phyloP scores from a whole-genome alignment of 1,140 invertebrate genomes.

The Papilio helenus region DNA sequence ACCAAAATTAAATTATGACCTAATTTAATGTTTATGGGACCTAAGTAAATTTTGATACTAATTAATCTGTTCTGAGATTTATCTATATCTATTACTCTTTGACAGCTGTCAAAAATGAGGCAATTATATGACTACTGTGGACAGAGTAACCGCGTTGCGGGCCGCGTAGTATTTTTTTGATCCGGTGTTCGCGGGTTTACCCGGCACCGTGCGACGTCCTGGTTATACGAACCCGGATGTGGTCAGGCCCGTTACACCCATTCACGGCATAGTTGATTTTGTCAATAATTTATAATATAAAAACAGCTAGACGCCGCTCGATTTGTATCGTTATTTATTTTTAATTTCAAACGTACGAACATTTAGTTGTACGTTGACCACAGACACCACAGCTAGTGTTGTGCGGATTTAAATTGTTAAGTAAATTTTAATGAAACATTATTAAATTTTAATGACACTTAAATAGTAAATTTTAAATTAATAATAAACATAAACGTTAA shows the following conservation, averaged over 20 bases:
- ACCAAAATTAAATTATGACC: too few species aligned
- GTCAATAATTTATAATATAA: conserved; percentile 35
- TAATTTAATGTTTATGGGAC: too few species aligned
- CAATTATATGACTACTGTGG: not conserved
- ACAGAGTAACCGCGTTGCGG: not conserved
- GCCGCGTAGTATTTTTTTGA: conserved; percentile 16
- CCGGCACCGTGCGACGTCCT: conserved; percentile 53
- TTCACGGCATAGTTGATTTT: conserved; percentile 52
- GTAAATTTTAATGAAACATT: not conserved
- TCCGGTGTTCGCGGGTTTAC: conserved; percentile 39
- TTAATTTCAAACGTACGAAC: conserved; percentile 18
- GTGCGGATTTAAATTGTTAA: not conserved
- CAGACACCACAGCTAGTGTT: conserved; percentile 9
- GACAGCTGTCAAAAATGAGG: not conserved
- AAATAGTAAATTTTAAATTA: too few species aligned
- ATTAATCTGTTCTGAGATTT: not conserved
- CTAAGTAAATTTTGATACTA: not conserved
- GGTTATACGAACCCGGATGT: conserved; percentile 67
- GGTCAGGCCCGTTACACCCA: conserved; percentile 59
- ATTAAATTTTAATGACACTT: not conserved
- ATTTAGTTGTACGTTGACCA: conserved; percentile 20
- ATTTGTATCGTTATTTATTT: conserved; percentile 17
- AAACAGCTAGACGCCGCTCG: conserved; percentile 26
- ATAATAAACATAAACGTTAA: not conserved
- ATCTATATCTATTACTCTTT: not conserved